Evolutionary conservation across 1,140 invertebrate species (phyloP), one percentile per base, ranked within the genome.

Genomic region (Oncopodura yosiiana): DNA sequence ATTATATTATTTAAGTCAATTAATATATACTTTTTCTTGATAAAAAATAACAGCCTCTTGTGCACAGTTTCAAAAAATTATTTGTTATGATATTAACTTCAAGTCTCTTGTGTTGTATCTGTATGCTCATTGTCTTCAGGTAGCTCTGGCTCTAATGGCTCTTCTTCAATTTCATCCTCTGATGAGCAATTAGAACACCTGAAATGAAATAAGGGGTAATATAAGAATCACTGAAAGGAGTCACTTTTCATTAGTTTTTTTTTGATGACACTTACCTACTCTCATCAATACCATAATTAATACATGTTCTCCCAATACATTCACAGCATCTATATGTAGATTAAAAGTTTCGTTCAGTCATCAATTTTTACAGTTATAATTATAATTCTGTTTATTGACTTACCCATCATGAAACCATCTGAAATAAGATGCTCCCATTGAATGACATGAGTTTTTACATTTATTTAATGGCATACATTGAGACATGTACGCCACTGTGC

Each of bases 311-410:
- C 3, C 91, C 89, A 51, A 95, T 78, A 70, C 92, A 95, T 69
- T 95, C 86, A 70, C 92, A 95, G 66, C 92, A 95, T 2, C 89
- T 91, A 69, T 94, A n/a, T n/a, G n/a, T n/a, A n/a, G n/a, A n/a
- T n/a, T n/a, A n/a, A n/a, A n/a, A n/a, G n/a, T n/a, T n/a, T n/a
- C n/a, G n/a, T n/a, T n/a, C n/a, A n/a, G n/a, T n/a, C n/a, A n/a
- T n/a, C n/a, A n/a, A n/a, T n/a, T n/a, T n/a, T n/a, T n/a, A n/a
- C n/a, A n/a, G n/a, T n/a, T n/a, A n/a, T n/a, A n/a, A n/a, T n/a
- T n/a, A n/a, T n/a, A n/a, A 5, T 27, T 5, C 44, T 14, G 6
- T 4, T 26, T n/a, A 24, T 4, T 23, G 9, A 11, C n/a, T n/a
- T n/a, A 94, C 2, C 88, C 90, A 69, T 93, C 86, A 69, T 93